These are phyloP conservation scores for Yoshiicerus persimilis DNA, from an alignment of 1,140 invertebrate genomes.

Conservation along the genomic window DNA sequence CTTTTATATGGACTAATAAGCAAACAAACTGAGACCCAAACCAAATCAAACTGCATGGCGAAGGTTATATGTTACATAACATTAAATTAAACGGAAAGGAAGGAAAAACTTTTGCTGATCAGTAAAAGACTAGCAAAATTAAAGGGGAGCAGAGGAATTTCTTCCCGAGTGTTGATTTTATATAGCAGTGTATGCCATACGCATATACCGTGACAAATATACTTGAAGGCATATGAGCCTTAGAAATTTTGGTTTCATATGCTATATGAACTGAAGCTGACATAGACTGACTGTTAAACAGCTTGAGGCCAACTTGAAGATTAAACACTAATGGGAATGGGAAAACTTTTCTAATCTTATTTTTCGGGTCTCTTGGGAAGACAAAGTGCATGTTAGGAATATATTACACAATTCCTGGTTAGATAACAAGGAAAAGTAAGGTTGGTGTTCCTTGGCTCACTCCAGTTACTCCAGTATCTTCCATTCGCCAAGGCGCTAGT, in stretches of 20 bases:
- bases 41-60: not conserved
- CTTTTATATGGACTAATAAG: not conserved
- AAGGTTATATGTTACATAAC: not conserved
- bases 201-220: not conserved
- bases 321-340: slow-evolving; percentile 22
- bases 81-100: not conserved
- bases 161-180: not conserved
- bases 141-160: not conserved
- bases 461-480: too few relatives aligned
- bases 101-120: not conserved
- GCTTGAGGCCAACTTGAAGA: not conserved
- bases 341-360: slow-evolving; percentile 21
- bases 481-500: too few relatives aligned
- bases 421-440: not conserved
- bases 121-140: not conserved
- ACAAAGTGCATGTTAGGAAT: slow-evolving; percentile 6
- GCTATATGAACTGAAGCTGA: not conserved
- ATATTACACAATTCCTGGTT: slow-evolving; percentile 14
- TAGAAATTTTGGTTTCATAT: not conserved
- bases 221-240: not conserved
- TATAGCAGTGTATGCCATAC: too few relatives aligned
- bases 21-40: not conserved
- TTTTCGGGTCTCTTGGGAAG: slow-evolving; percentile 11
- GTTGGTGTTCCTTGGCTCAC: not conserved
- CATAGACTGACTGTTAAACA: not conserved